Evolutionary conservation across 2,888 invertebrate genomes (phyloP), one percentile per base, ranked within the genome.

Genomic region (Drosophila merina): DNA sequence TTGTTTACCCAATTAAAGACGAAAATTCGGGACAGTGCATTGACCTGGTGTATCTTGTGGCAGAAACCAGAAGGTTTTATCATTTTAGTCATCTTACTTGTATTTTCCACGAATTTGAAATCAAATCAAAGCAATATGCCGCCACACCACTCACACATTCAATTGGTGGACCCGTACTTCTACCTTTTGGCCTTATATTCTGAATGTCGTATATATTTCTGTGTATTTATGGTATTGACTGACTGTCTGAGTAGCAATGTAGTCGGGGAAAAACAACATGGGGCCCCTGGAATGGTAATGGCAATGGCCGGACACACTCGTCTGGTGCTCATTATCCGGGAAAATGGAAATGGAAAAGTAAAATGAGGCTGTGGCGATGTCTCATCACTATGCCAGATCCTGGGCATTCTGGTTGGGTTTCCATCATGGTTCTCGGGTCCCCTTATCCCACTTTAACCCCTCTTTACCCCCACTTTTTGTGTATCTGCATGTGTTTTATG

Each of bases 171-270:
- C 45, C 57, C 55, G 57, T 52, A 67, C 44, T 47, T 20, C 33
- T 45, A 74, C 51, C 57, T 73, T 75, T 52, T 64, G 25, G 30
- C 36, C 51, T n/a, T 25, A 45, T 44, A 48, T 33, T 42, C 31
- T 47, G 36, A 40, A 14, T 49, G 0, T 14, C 48, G 10, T 60
- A 28, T 55, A 25, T 38, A 8, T 14, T 10, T 55, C 14, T 57
- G 14, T 33, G 33, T 62, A 20, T 45, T 75, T 69, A 60, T 50
- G 71, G 33, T 79, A 71, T 82, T 87, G 86, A 85, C 79, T 71
- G 69, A 72, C 72, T 87, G 82, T 85, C 82, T 87, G 85, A 80
- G 86, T 64, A 48, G 57, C 8, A 20, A 33, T 50, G 28, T 28
- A 28, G 47, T 30, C 25, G 38, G 36, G 49, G 28, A 25, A 10